phyloP scores from a whole-genome alignment of 2,797 vertebrate species.

The Cyclura pinguis region DNA sequence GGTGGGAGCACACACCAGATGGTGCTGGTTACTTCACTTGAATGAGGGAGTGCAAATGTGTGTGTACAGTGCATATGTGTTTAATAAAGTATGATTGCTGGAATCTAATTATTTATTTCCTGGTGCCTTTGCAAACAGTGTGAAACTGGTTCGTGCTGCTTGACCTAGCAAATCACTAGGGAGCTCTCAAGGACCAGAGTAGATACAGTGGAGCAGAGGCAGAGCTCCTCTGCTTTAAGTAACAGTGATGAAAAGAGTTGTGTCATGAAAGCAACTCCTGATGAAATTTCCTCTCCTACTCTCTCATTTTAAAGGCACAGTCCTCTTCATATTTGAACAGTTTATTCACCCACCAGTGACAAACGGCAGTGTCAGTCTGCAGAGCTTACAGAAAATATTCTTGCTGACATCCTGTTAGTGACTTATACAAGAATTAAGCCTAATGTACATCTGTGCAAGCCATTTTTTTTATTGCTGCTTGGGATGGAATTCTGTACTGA shows the following conservation, averaged over 20 bases:
- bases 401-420: too few relatives aligned
- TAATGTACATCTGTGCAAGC: neutral
- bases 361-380: neutral
- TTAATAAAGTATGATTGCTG: neutral
- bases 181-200: neutral
- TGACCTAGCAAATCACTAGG: neutral
- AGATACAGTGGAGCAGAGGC: neutral
- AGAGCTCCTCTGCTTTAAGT: neutral
- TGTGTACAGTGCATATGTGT: neutral
- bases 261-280: neutral
- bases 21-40: conserved; percentile 22
- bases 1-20: conserved; percentile 13
- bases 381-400: neutral
- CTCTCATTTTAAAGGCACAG: neutral
- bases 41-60: neutral
- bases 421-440: neutral
- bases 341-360: neutral
- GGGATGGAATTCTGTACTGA: too few relatives aligned
- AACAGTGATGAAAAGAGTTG: neutral
- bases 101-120: neutral
- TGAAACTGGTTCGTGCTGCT: neutral
- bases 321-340: neutral
- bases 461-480: too few relatives aligned
- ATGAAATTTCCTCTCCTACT: neutral
- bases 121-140: neutral